These are phyloP conservation scores for Bombus waltoni DNA, from an alignment of 1,140 invertebrate species.

Conservation along the genomic window DNA sequence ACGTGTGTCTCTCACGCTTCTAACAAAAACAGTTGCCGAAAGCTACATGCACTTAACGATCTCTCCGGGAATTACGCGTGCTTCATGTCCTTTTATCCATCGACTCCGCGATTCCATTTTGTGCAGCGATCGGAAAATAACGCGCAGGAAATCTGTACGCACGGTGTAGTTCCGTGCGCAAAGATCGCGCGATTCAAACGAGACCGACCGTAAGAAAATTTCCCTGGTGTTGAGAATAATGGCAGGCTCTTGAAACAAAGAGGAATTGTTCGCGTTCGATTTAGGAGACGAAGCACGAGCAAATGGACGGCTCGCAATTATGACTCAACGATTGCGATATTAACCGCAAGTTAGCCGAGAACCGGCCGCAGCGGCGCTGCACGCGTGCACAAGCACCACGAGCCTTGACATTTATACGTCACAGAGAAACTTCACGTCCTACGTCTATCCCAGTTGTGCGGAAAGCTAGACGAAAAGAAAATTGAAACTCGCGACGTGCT, in stretches of 20 bases:
- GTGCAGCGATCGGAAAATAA: neutral
- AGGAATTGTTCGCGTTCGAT: slow-evolving; percentile 24
- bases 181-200: neutral
- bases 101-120: neutral
- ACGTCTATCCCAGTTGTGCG: slow-evolving; percentile 18
- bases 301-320: slow-evolving; percentile 24
- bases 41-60: neutral
- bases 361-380: slow-evolving; percentile 23
- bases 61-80: neutral
- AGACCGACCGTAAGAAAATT: neutral
- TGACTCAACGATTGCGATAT: slow-evolving; percentile 50
- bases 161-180: neutral
- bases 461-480: slow-evolving; percentile 13
- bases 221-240: neutral
- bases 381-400: slow-evolving; percentile 37
- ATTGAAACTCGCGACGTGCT: too few relatives aligned
- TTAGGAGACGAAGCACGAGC: neutral
- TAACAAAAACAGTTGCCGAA: neutral
- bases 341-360: slow-evolving; percentile 36
- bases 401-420: slow-evolving; percentile 55
- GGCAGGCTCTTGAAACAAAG: slow-evolving; percentile 3
- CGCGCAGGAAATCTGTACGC: neutral
- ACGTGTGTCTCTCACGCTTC: neutral
- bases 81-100: neutral
- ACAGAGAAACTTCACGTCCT: slow-evolving; percentile 35